phyloP scores from a whole-genome alignment of 2,113 vertebrate genomes.

The Clarias batrachus region DNA sequence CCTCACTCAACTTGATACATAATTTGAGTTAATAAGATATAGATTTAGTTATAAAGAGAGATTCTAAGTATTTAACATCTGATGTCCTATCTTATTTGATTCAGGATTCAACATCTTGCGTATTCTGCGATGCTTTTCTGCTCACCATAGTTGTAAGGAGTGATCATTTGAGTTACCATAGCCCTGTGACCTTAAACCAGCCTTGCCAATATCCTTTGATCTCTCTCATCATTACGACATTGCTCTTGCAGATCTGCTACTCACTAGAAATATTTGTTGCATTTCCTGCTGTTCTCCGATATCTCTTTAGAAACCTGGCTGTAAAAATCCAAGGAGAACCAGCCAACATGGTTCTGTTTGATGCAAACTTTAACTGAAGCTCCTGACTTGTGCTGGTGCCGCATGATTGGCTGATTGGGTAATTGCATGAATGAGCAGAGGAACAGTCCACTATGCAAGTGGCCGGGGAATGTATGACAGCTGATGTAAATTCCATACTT shows the following conservation, averaged over 20 bases:
- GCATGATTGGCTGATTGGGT: background rate
- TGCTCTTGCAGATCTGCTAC: background rate
- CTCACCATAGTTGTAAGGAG: background rate
- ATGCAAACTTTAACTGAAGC: background rate
- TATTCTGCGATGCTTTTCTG: background rate
- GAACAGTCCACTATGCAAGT: background rate
- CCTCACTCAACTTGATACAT: background rate
- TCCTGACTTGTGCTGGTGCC: background rate
- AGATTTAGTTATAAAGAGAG: too few relatives aligned
- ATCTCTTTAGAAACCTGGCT: background rate
- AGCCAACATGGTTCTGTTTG: background rate
- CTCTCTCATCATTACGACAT: background rate
- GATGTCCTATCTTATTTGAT: background rate
- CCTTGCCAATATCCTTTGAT: background rate
- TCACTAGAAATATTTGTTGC: background rate
- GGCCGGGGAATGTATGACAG: background rate
- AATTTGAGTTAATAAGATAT: background rate
- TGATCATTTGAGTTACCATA: background rate
- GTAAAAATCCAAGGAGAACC: constrained; percentile 2
- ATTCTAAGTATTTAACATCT: background rate
- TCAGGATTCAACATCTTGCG: background rate
- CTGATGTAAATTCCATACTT: background rate
- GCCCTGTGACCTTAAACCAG: background rate
- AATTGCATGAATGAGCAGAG: background rate
- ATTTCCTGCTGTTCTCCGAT: background rate